Percentiles rank a stretch among this genome's conserved stretches.
These are phyloP conservation scores for Hephaestus fuliginosus DNA, from an alignment of 2,797 vertebrate genomes.

Conservation along the genomic window DNA sequence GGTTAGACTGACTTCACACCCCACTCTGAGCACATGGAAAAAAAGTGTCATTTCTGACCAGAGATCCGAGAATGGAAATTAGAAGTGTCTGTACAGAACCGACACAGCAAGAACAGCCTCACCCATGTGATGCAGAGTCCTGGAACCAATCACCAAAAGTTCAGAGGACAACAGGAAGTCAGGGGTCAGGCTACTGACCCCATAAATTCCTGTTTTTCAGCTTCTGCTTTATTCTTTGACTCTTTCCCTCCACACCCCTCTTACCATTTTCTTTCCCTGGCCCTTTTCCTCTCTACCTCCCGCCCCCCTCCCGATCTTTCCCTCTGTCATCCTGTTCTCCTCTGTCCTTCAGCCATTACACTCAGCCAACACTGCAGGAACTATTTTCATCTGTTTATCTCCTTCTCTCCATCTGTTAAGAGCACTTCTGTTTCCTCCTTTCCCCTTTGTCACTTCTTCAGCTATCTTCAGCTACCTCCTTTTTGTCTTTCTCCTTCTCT, in stretches of 20 bases:
- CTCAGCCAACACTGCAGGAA: constrained; percentile 56
- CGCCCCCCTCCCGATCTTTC: constrained; percentile 23
- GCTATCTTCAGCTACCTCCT: neutral
- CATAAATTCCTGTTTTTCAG: constrained; percentile 85
- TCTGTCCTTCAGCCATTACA: constrained; percentile 50
- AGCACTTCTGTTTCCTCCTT: constrained; percentile 40
- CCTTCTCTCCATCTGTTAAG: constrained; percentile 71
- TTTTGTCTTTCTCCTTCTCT: constrained; percentile 19
- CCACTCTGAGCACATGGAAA: constrained; percentile 10
- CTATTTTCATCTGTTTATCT: constrained; percentile 70
- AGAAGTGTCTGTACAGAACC: constrained; percentile 24
- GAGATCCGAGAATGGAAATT: constrained; percentile 16
- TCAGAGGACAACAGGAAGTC: constrained; percentile 86
- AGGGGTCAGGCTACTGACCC: constrained; percentile 80
- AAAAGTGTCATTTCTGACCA: neutral
- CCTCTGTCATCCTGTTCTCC: constrained; percentile 67
- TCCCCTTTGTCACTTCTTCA: constrained; percentile 29
- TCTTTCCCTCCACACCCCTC: constrained; percentile 25
- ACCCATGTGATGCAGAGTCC: constrained; percentile 63
- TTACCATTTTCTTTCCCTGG: constrained; percentile 58
- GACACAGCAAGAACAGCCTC: constrained; percentile 5
- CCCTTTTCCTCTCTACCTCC: constrained; percentile 48
- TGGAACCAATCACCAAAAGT: constrained; percentile 78
- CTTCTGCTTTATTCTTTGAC: constrained; percentile 73
- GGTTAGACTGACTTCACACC: neutral